Percentiles rank a stretch among this genome's conserved stretches.
Conservation (phyloP, 1,140 invertebrate genomes). For the Scaptomyza hsui region DNA sequence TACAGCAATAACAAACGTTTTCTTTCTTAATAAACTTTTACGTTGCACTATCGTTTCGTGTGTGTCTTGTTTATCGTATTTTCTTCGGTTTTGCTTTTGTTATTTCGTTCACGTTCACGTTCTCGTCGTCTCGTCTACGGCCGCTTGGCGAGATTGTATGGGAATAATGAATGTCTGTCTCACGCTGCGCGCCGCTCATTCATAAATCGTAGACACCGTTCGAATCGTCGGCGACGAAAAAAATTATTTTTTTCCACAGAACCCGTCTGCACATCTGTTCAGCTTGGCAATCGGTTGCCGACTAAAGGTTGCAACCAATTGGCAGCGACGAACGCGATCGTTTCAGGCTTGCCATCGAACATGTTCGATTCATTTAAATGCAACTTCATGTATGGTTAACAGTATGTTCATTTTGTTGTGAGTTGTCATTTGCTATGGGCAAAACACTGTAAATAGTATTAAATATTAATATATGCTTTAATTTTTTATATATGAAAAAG, state of each 20-base stretch:
- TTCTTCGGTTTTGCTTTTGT: conserved; percentile 48
- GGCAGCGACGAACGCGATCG: conserved; percentile 25
- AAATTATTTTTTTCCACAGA: conserved; percentile 14
- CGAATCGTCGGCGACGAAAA: conserved; percentile 36
- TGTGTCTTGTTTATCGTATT: conserved; percentile 62
- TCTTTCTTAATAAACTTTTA: conserved; percentile 73
- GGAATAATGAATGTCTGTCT: conserved; percentile 37
- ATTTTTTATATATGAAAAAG: no score
- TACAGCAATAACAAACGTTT: conserved; percentile 73
- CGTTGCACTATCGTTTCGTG: conserved; percentile 45
- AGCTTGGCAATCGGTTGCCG: conserved; percentile 49
- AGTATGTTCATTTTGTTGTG: not conserved
- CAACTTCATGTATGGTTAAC: conserved; percentile 1
- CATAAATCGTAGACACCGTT: conserved; percentile 57
- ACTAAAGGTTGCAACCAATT: conserved; percentile 42
- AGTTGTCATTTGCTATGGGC: no score
- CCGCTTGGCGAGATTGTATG: conserved; percentile 20
- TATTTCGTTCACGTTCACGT: conserved; percentile 70
- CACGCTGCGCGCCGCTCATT: conserved; percentile 58
- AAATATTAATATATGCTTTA: not conserved
- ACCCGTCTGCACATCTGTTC: conserved; percentile 43
- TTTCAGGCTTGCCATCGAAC: conserved; percentile 36
- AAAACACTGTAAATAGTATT: no score
- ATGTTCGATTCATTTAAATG: conserved; percentile 20
- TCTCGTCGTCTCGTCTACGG: conserved; percentile 19